A percentile compares a stretch with the other conserved stretches of the same genome.
Conservation (phyloP, 2,888 invertebrate genomes). For the Parnassius smintheus region DNA sequence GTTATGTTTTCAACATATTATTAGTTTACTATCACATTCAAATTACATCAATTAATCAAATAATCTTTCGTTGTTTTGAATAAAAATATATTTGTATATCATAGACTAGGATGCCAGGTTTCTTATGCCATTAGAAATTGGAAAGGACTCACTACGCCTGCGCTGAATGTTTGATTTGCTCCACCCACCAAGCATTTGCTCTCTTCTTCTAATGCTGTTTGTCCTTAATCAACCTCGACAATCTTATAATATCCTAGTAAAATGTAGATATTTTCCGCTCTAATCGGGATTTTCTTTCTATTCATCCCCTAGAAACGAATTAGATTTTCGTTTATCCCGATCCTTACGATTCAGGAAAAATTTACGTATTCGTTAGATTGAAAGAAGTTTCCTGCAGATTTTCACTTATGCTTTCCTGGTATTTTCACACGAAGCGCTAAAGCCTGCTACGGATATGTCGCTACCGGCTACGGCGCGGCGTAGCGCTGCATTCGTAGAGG, state of each 20-base stretch:
- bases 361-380: conserved; percentile 31
- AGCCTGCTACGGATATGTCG: conserved; percentile 43
- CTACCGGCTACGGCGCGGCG: conserved; percentile 31
- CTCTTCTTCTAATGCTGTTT: conserved; percentile 50
- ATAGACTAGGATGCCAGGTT: conserved; percentile 6
- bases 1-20: too few species aligned
- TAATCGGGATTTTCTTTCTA: conserved; percentile 74
- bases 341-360: conserved; percentile 29
- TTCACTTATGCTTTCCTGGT: conserved; percentile 51
- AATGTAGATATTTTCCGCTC: conserved; percentile 79
- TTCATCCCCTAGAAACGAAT: conserved; percentile 53
- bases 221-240: conserved; percentile 30
- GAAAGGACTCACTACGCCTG: conserved; percentile 42
- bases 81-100: neutral
- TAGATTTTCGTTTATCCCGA: conserved; percentile 61
- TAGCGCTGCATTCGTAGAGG: neutral
- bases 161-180: conserved; percentile 41
- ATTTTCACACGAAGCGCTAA: conserved; percentile 47
- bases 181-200: conserved; percentile 50
- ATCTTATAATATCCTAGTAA: conserved; percentile 60
- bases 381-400: conserved; percentile 28
- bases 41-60: too few species aligned
- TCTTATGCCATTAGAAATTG: neutral
- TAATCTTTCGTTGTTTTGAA: too few species aligned
- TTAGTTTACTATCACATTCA: too few species aligned